Conservation (phyloP, 2,113 vertebrate species). For the Corydoras sp. region DNA sequence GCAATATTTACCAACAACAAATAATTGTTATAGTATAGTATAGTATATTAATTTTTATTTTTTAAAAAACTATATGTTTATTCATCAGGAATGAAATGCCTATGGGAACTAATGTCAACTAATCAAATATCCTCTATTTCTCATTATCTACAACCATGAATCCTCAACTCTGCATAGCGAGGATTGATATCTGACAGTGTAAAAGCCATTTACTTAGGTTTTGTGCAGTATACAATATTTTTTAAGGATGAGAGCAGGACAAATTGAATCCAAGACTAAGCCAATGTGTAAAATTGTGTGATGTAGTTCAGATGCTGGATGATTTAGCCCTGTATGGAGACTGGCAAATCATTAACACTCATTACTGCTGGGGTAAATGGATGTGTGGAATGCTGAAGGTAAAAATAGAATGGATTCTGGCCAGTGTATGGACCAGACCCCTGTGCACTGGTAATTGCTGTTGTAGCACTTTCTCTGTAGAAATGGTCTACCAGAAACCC, state of each 20-base stretch:
- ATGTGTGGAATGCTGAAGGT: constrained; percentile 44
- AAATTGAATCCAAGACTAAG: constrained; percentile 16
- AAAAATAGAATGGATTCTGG: constrained; percentile 63
- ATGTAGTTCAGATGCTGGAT: constrained; percentile 41
- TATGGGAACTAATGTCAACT: no score
- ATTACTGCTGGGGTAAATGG: constrained; percentile 67
- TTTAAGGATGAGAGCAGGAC: constrained; percentile 6
- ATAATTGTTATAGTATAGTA: no score
- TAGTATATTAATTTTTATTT: no score
- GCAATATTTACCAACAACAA: not conserved
- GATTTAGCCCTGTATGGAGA: constrained; percentile 55
- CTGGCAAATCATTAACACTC: constrained; percentile 63
- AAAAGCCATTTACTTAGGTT: constrained; percentile 6
- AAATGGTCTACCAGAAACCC: constrained; percentile 32
- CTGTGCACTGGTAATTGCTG: constrained; percentile 44
- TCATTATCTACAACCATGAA: no score
- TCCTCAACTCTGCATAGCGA: not conserved
- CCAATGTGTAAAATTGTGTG: constrained; percentile 23
- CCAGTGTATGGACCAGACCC: constrained; percentile 49
- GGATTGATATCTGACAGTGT: not conserved
- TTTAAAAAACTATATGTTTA: no score
- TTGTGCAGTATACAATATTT: not conserved
- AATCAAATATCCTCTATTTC: no score
- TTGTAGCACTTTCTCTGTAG: constrained; percentile 40
- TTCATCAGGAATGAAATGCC: no score